Conservation (phyloP, 1,140 invertebrate species). For the Globodera ellingtonae region DNA sequence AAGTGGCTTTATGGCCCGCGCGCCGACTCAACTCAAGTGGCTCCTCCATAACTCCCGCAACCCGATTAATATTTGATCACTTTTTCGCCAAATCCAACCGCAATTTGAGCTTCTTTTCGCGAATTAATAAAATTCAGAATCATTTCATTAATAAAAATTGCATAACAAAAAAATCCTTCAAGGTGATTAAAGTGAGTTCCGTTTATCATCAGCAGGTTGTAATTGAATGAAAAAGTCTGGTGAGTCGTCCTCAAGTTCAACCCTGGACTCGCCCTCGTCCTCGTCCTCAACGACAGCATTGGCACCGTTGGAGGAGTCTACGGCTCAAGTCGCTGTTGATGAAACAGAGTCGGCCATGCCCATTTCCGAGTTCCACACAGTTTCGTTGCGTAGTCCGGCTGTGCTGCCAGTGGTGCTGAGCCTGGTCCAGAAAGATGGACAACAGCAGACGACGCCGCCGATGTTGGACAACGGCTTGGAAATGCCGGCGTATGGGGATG, state of each 20-base stretch:
- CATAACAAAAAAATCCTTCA: too few relatives aligned
- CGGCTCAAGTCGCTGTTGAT: not conserved
- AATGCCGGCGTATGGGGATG: not conserved
- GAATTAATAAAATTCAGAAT: too few relatives aligned
- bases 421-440: conserved; percentile 2
- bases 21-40: too few relatives aligned
- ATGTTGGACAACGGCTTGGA: not conserved
- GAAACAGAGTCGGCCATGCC: not conserved
- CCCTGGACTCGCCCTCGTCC: not conserved
- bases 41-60: too few relatives aligned
- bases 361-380: conserved; percentile 6
- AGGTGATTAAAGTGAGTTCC: too few relatives aligned
- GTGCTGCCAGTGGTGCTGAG: conserved; percentile 12
- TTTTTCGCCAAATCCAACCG: too few relatives aligned
- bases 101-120: too few relatives aligned
- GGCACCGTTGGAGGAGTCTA: not conserved
- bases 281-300: not conserved
- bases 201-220: too few relatives aligned
- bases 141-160: too few relatives aligned
- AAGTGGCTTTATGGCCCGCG: too few relatives aligned
- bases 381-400: conserved; percentile 5
- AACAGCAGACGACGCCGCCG: not conserved
- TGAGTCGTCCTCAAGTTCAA: not conserved
- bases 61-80: too few relatives aligned
- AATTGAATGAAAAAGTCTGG: not conserved